Conservation (phyloP, 1,140 invertebrate genomes). For the Ips nitidus region DNA sequence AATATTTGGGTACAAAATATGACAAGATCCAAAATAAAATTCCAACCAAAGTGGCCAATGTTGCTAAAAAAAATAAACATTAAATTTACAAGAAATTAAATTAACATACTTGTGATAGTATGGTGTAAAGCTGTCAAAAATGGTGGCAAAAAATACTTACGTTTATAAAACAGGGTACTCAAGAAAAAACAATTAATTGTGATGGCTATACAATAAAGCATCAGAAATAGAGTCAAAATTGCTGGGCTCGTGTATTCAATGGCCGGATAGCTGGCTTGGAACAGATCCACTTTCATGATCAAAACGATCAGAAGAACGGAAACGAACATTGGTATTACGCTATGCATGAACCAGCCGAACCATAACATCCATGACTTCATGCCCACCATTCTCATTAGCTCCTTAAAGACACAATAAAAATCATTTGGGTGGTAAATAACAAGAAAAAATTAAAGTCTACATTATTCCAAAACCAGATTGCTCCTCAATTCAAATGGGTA, state of each 20-base stretch:
- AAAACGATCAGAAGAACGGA: constrained; percentile 56
- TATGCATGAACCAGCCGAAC: constrained; percentile 65
- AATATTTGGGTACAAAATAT: constrained; percentile 39
- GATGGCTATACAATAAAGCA: constrained; percentile 55
- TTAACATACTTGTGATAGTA: no score
- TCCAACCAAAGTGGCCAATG: constrained; percentile 40
- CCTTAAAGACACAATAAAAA: constrained; percentile 50
- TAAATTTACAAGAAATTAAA: constrained; percentile 6
- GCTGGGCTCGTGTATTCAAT: constrained; percentile 53
- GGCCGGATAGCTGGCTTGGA: constrained; percentile 48
- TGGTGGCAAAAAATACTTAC: background rate
- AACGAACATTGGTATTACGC: constrained; percentile 57
- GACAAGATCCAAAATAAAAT: constrained; percentile 44
- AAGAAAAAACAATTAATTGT: constrained; percentile 56
- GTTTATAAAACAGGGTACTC: constrained; percentile 57
- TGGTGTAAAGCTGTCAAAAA: no score
- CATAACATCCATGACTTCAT: constrained; percentile 65
- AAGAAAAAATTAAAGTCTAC: background rate
- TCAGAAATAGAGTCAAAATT: constrained; percentile 57
- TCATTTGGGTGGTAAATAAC: background rate
- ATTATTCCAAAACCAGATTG: background rate
- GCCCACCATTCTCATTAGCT: constrained; percentile 74
- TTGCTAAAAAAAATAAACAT: constrained; percentile 41
- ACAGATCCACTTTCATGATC: constrained; percentile 49
- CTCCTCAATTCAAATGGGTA: background rate